A percentile compares a stretch with the other conserved stretches of the same genome.
Conservation (phyloP, 2,797 vertebrate species). For the Myotis myotis region DNA sequence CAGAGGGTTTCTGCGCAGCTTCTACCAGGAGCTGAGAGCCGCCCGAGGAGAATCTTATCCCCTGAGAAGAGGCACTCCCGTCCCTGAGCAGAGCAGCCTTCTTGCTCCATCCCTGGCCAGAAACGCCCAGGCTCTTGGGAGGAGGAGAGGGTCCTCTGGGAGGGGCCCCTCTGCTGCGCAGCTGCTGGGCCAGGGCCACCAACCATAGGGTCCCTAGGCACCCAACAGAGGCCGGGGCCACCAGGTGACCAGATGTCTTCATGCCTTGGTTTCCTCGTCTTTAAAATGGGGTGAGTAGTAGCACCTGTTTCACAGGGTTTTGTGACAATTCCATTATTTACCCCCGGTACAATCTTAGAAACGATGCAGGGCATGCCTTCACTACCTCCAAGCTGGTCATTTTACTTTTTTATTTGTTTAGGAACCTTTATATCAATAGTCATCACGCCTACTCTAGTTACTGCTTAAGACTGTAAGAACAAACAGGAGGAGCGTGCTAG, state of each 20-base stretch:
- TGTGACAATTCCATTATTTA: not conserved
- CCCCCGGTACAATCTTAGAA: not conserved
- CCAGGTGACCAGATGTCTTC: not conserved
- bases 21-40: not conserved
- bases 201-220: not conserved
- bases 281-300: not conserved
- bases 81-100: not conserved
- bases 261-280: not conserved
- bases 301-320: not conserved
- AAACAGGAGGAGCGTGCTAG: fast-evolving
- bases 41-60: not conserved
- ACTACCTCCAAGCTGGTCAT: not conserved
- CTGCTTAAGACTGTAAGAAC: not conserved
- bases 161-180: not conserved
- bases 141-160: not conserved
- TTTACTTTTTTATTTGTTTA: not conserved
- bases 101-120: not conserved
- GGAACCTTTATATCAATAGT: not conserved
- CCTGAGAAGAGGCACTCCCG: not conserved
- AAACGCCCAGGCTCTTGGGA: not conserved
- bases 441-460: not conserved
- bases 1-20: conserved; percentile 32
- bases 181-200: not conserved
- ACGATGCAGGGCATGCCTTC: not conserved
- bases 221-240: not conserved